Base-by-base conservation (phyloP, 2,797 vertebrate species). In the Mus caroli region DNA sequence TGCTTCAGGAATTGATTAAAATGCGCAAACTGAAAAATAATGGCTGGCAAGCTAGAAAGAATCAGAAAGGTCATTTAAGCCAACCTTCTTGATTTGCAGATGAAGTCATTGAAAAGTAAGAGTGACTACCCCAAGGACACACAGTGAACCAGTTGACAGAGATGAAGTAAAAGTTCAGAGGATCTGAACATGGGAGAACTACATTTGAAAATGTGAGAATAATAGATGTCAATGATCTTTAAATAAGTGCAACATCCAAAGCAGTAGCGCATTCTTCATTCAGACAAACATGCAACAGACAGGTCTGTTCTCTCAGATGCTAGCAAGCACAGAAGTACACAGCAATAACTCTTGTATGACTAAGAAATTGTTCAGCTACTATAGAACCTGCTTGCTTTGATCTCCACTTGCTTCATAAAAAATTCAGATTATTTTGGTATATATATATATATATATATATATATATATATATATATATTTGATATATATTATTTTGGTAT, bases 191-290 rank as follows among this genome's bases (percentile, higher is more conserved):
- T 43, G 19, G 88, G 46, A 73, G 37, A 92, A 58, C 1, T 11
- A 8, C 13, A 73, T 54, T 77, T 56, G 71, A 88, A 77, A 4
- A 76, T 37, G 28, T 12, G 56, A 79, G n/a, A 82, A 43, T 62
- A 24, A 43, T 46, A 14, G 67, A 2, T 82, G 8, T 43, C 40
- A 46, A 82, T 20, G 37, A 37, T 79, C 82, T 96, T 80, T 90
- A 91, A 96, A n/a, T 40, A 92, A 96, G 77, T 83, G 20, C 22
- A 86, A 6, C 6, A 85, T 10, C 24, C 28, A 28, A 43, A 73
- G 46, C 5, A 13, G 22, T 76, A 84, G 31, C 82, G 91, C 87
- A 94, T 71, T 77, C 91, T 95, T 95, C 69, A 58, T 58, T 77
- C 46, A 88, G 73, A 52, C n/a, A 71, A 76, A 96, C 15, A 34